Conservation (phyloP, 2,888 invertebrate genomes). For the Lucinisca nassula region DNA sequence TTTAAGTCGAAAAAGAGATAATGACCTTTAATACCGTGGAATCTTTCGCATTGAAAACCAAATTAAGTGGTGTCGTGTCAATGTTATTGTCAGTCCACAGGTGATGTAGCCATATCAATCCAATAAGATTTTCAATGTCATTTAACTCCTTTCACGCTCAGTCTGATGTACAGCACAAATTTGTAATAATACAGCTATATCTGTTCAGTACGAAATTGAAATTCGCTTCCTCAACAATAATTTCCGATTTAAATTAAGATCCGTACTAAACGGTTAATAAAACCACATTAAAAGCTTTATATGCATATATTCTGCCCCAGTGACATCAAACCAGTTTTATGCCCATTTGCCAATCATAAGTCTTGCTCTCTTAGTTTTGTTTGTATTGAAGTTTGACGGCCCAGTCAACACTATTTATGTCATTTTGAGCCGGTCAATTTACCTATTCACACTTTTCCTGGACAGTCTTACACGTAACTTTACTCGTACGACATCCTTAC, state of each 20-base stretch:
- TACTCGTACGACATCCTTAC: too few relatives aligned
- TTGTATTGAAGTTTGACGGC: too few relatives aligned
- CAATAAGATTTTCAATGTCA: slow-evolving; percentile 34
- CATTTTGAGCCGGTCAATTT: too few relatives aligned
- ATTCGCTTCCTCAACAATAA: not conserved
- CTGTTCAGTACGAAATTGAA: not conserved
- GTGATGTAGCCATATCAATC: slow-evolving; percentile 57
- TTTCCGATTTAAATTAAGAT: not conserved
- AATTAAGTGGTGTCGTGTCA: slow-evolving; percentile 38
- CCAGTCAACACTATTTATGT: too few relatives aligned
- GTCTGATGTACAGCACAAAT: not conserved
- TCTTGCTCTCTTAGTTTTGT: too few relatives aligned
- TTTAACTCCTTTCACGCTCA: slow-evolving; percentile 12
- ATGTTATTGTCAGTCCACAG: slow-evolving; percentile 44
- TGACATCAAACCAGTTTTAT: not conserved
- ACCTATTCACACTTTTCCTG: too few relatives aligned
- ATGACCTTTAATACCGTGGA: slow-evolving; percentile 2
- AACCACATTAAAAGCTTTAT: not conserved
- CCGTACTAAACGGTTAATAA: not conserved
- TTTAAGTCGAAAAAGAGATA: not conserved
- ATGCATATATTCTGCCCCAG: not conserved
- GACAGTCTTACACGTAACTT: too few relatives aligned
- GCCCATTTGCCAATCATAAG: too few relatives aligned
- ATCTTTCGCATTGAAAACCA: slow-evolving; percentile 2
- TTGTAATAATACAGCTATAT: not conserved